Evolutionary conservation across 2,797 vertebrate species (phyloP), one percentile per base, ranked within the genome.

Genomic region (Nannoperca australis): DNA sequence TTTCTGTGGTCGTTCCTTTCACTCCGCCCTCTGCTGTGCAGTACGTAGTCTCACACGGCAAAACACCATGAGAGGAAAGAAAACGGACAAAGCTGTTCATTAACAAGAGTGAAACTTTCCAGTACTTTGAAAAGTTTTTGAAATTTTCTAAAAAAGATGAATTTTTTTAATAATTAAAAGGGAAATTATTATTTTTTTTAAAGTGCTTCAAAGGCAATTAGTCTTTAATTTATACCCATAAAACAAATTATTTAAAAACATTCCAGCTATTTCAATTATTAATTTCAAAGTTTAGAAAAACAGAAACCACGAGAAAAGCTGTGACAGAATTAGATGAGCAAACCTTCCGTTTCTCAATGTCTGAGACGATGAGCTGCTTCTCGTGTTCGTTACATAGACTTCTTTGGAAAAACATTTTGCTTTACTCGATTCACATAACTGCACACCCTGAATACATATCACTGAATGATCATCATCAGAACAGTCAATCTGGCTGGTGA

Each of bases 241-340:
- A 80, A 83, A 84, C 70, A 86, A 89, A 88, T 84, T 54, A 89
- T 91, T 82, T 59, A 85, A 84, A 88, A 71, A 81, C 62, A 81
- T 75, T 86, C 71, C 72, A 81, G 58, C 70, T 58, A 45, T 22
- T 79, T 92, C 45, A 88, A 91, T 87, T 78, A 91, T 91, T 92
- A 1, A 92, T 84, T 69, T 54, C 2, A 75, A 82, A 74, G 59
- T 87, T 81, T 61, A 45, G 70, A 84, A 86, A 79, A 76, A 56
- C 44, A 70, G 56, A 67, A 45, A 70, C 22, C 11, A n/a, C 76
- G 34, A 72, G 12, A 82, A 66, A 81, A 66, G 73, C 62, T 53
- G 60, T 76, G 70, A 81, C 50, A 44, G 34, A 76, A 79, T 67
- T 44, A 66, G 51, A 81, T 72, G 22, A 72, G 69, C 51, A 77